Conservation (phyloP, 2,113 vertebrate species). For the Erythrocercus mccallii region DNA sequence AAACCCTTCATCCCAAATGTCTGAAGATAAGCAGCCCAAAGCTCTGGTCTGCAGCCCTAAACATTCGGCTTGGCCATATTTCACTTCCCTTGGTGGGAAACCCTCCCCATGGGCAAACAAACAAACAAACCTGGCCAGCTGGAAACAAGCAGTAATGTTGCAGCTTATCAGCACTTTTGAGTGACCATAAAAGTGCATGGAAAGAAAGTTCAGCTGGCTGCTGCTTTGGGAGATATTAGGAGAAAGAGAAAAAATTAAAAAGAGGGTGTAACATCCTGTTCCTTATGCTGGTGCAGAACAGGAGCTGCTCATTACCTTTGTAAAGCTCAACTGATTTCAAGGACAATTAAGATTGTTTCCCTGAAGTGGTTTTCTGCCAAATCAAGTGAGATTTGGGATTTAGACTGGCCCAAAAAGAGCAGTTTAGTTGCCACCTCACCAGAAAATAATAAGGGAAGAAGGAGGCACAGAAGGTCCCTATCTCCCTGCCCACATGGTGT, state of each 20-base stretch:
- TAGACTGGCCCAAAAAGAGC: background rate
- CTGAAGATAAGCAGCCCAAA: background rate
- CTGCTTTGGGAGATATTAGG: background rate
- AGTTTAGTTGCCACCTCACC: background rate
- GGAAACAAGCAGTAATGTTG: background rate
- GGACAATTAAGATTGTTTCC: conserved; percentile 7
- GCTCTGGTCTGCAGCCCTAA: background rate
- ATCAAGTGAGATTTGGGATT: background rate
- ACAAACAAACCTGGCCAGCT: background rate
- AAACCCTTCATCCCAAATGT: background rate
- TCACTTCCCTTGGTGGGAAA: background rate
- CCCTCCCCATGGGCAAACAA: background rate
- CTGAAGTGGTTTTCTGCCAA: background rate
- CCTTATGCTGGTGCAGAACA: background rate
- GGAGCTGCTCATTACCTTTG: background rate
- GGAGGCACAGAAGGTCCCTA: background rate
- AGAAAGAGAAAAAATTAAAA: background rate
- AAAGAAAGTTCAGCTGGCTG: conserved; percentile 7
- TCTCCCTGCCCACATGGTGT: background rate
- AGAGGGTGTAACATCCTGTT: conserved; percentile 46
- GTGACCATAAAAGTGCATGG: background rate
- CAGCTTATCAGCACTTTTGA: background rate
- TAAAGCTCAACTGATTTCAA: background rate
- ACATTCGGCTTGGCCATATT: background rate
- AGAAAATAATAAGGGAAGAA: background rate